Evolutionary conservation across 2,888 invertebrate genomes (phyloP), one percentile per base, ranked within the genome.

Genomic region (Polyploca ridens): DNA sequence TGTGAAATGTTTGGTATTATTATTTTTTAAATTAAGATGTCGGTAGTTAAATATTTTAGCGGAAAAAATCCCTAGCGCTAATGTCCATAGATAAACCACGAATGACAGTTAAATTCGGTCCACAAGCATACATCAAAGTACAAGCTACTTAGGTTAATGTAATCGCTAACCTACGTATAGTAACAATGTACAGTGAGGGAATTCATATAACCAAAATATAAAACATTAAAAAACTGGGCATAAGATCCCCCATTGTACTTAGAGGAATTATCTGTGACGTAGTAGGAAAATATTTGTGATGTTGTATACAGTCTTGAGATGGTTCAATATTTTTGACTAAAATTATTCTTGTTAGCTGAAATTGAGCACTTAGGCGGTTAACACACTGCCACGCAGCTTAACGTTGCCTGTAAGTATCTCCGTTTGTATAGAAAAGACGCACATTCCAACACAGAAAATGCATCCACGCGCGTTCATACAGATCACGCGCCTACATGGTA

Each of bases 281-380:
- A 64, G 70, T 67, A 69, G 68, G 71, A 66, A 65, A 68, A 64
- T 69, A 70, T 71, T 71, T 71, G 69, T 68, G 69, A 66, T 67
- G 69, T 68, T 62, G 69, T 70, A 75, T 66, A 63, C 65, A 67
- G 69, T 72, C 69, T 66, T 58, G n/a, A 54, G 54, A 54, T 54
- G 73, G 73, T 75, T 73, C 67, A 67, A 75, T 76, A 76, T 76
- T 77, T 79, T 79, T 76, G 71, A 76, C 71, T 72, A 70, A 66
- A 46, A 67, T 63, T 71, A 69, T 75, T 75, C 71, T 73, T 70
- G 71, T 69, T 41, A 69, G 76, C 75, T 77, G 71, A 74, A 61
- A 62, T 63, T 62, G 49, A 14, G 14, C 35, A 35, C 7, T 46
- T n/a, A n/a, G n/a, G n/a, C n/a, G n/a, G 14, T 3, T 46, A 8